phyloP scores from a whole-genome alignment of 2,888 invertebrate species.

The Leptopilina drosophilae region DNA sequence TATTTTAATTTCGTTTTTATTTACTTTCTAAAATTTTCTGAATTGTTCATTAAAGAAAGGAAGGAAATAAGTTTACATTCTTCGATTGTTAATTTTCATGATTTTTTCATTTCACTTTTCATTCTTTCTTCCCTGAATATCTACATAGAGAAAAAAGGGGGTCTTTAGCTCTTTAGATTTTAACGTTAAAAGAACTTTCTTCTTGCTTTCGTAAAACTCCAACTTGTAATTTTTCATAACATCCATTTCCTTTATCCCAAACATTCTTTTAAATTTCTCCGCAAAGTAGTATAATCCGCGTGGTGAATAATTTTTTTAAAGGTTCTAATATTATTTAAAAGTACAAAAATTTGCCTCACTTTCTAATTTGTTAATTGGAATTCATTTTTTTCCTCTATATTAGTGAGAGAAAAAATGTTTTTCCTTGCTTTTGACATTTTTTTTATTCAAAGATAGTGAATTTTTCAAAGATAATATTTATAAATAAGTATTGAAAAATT shows the following conservation, averaged over 20 bases:
- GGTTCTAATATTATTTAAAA: not conserved
- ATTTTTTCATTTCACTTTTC: conserved; percentile 7
- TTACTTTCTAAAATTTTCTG: too few species aligned
- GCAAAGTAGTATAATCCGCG: conserved; percentile 13
- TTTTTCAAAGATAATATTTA: too few species aligned
- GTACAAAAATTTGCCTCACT: not conserved
- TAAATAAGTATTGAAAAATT: too few species aligned
- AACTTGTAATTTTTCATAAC: conserved; percentile 30
- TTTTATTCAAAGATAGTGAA: too few species aligned
- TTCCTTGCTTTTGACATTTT: too few species aligned
- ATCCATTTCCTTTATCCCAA: conserved; percentile 9
- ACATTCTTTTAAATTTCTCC: conserved; percentile 22
- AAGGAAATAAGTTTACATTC: too few species aligned
- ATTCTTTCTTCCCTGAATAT: not conserved
- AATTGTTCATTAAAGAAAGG: too few species aligned
- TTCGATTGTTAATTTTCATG: not conserved
- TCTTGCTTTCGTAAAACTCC: conserved; percentile 31
- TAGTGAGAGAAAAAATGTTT: too few species aligned
- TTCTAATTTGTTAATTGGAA: not conserved
- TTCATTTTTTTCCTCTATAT: not conserved
- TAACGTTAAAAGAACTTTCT: conserved; percentile 1
- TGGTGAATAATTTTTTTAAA: not conserved
- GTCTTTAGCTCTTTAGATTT: conserved; percentile 2
- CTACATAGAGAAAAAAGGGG: not conserved
- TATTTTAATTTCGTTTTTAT: too few species aligned